Conservation (phyloP, 2,888 invertebrate genomes). For the Cetonia aurata region DNA sequence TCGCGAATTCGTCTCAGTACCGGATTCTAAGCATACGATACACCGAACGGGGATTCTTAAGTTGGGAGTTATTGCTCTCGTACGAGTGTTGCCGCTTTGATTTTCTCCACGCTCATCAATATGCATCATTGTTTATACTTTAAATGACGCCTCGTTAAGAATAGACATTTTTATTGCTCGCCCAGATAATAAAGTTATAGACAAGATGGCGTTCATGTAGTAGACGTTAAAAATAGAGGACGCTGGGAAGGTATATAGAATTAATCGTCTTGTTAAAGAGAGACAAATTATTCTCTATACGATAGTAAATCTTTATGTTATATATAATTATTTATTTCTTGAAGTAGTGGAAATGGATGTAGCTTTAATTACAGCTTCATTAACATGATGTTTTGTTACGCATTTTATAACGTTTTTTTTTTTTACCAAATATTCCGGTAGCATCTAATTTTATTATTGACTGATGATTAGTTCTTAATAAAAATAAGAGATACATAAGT, state of each 20-base stretch:
- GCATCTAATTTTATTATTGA: no score
- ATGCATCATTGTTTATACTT: constrained; percentile 36
- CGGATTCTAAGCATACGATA: constrained; percentile 34
- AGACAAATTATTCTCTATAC: constrained; percentile 29
- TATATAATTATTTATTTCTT: constrained; percentile 4
- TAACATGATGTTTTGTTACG: no score
- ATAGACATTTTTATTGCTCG: constrained; percentile 33
- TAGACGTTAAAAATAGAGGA: constrained; percentile 8
- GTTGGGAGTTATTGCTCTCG: constrained; percentile 26
- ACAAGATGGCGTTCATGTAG: not conserved
- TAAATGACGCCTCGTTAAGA: constrained; percentile 38
- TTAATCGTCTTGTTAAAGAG: constrained; percentile 19
- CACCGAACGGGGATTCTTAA: constrained; percentile 27
- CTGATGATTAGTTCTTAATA: no score
- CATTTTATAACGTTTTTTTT: no score
- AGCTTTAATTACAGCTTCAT: no score
- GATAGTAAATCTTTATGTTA: not conserved
- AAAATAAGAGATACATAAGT: no score
- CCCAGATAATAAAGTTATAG: constrained; percentile 36
- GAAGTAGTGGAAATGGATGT: no score
- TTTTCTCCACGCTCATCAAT: constrained; percentile 36
- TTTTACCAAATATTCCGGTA: no score
- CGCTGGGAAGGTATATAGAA: constrained; percentile 23
- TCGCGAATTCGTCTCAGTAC: constrained; percentile 35
- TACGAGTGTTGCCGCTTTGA: constrained; percentile 38